These are phyloP conservation scores for Cheilosia urbana DNA, from an alignment of 2,888 invertebrate species.

Conservation along the genomic window DNA sequence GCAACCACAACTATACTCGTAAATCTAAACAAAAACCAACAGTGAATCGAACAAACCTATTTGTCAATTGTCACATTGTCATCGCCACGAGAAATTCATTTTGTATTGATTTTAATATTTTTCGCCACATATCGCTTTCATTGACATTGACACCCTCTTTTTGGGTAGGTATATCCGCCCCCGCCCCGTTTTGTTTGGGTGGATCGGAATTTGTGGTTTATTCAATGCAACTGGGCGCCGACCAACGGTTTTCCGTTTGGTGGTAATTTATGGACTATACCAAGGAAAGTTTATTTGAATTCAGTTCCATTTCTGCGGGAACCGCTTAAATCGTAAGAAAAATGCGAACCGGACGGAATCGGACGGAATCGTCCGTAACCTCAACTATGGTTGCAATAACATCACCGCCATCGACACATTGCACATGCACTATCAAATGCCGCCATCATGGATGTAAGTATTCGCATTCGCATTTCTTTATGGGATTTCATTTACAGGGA, in stretches of 20 bases:
- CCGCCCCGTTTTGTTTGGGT: background rate
- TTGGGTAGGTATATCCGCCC: background rate
- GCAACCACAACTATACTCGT: too few species aligned
- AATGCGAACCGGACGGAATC: conserved; percentile 44
- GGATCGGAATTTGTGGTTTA: conserved; percentile 18
- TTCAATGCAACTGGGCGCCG: conserved; percentile 19
- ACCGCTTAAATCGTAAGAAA: conserved; percentile 23
- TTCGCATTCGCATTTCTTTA: conserved; percentile 69
- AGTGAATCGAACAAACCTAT: background rate
- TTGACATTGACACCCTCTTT: background rate
- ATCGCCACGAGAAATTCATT: background rate
- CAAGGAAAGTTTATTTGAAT: conserved; percentile 60
- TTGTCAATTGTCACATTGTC: conserved; percentile 37
- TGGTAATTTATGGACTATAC: conserved; percentile 60
- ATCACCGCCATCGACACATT: conserved; percentile 61
- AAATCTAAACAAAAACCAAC: too few species aligned
- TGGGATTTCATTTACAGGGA: conserved; percentile 43
- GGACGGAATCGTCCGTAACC: conserved; percentile 48
- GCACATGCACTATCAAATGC: conserved; percentile 51
- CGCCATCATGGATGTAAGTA: conserved; percentile 60
- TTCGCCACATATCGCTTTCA: conserved; percentile 12
- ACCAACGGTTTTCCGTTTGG: conserved; percentile 66
- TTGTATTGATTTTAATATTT: conserved; percentile 6
- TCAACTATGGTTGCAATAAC: conserved; percentile 54
- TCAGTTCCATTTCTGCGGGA: background rate